phyloP scores from a whole-genome alignment of 2,797 vertebrate genomes.

The Carcharodon carcharias region DNA sequence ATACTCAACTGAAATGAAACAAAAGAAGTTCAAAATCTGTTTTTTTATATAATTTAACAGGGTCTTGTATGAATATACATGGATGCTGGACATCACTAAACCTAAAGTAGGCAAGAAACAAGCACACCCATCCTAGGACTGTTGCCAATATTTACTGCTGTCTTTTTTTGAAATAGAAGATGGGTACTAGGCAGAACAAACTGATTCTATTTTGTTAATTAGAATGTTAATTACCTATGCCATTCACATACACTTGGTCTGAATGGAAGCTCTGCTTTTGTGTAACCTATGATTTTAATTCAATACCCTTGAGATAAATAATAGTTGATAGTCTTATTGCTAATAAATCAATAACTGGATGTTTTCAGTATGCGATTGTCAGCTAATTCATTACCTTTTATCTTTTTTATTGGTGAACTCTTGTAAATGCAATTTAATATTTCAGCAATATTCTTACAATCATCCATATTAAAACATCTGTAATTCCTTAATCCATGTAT shows the following conservation, averaged over 20 bases:
- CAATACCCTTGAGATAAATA: neutral
- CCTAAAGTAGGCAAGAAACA: neutral
- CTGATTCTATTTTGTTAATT: neutral
- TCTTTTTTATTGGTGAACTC: neutral
- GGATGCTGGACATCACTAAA: neutral
- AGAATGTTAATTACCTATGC: neutral
- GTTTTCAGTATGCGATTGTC: no score
- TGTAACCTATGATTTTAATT: neutral
- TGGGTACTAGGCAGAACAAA: neutral
- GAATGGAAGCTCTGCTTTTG: neutral
- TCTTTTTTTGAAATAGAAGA: neutral
- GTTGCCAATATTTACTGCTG: neutral
- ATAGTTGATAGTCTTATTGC: neutral
- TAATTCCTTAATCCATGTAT: neutral
- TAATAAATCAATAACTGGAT: neutral
- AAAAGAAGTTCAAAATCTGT: neutral
- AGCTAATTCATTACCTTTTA: neutral
- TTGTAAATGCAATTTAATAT: neutral
- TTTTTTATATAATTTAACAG: neutral
- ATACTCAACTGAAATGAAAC: neutral
- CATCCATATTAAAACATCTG: neutral
- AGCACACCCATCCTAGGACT: neutral
- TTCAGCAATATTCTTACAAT: neutral
- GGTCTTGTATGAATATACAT: neutral
- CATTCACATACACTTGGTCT: no score